These are phyloP conservation scores for Melanerpes formicivorus DNA, from an alignment of 2,113 vertebrate species.

Conservation along the genomic window DNA sequence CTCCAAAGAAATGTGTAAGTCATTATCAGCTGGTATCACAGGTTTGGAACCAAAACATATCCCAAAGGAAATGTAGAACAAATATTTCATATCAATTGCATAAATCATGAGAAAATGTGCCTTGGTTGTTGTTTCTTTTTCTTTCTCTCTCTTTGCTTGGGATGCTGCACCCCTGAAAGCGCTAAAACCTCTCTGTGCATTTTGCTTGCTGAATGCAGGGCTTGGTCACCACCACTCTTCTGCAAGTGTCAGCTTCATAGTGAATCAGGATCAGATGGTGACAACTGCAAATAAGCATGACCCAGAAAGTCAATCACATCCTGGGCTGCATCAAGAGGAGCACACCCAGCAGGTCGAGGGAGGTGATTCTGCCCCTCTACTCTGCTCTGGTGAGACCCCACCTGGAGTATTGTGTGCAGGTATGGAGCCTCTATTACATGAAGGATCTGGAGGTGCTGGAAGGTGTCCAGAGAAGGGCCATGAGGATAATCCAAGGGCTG, in stretches of 20 bases:
- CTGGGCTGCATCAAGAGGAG: too few species aligned
- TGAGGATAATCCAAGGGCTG: too few species aligned
- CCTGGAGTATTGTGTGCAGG: too few species aligned
- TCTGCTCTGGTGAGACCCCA: too few species aligned
- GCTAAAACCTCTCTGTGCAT: background rate
- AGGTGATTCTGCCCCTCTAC: too few species aligned
- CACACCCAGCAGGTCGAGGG: too few species aligned
- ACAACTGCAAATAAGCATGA: background rate
- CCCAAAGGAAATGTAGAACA: slow-evolving; percentile 71
- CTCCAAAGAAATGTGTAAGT: slow-evolving; percentile 70
- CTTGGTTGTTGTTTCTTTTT: background rate
- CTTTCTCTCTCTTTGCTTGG: background rate
- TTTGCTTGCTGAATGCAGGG: background rate
- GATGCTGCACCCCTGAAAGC: background rate
- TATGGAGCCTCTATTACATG: too few species aligned
- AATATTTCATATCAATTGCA: slow-evolving; percentile 44
- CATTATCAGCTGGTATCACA: slow-evolving; percentile 68
- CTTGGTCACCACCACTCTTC: background rate
- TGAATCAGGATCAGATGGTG: background rate
- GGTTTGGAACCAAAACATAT: slow-evolving; percentile 46
- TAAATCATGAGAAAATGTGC: slow-evolving; percentile 50
- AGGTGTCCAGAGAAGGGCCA: too few species aligned
- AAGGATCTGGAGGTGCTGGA: too few species aligned
- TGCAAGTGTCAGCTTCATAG: background rate
- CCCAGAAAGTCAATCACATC: too few species aligned